A percentile compares a stretch with the other conserved stretches of the same genome.
Evolutionary conservation across 2,113 vertebrate species (phyloP).

Genomic region (Galbula dea): DNA sequence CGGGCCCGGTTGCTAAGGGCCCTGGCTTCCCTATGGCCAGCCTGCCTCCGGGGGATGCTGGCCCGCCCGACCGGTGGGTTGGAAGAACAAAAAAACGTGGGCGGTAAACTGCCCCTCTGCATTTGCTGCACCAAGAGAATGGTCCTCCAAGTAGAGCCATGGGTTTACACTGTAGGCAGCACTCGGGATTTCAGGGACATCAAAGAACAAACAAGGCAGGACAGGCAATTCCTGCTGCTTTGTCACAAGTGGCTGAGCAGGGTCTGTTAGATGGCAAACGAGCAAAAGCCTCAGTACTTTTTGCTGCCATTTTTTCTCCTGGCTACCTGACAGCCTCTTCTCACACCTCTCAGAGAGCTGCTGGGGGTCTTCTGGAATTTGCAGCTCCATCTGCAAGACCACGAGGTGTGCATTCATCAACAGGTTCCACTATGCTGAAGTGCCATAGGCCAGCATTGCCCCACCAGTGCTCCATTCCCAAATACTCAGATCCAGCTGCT

Average conservation of each 20-base stretch:
- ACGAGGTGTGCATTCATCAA: background rate
- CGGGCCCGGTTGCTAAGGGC: no score
- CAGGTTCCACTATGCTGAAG: background rate
- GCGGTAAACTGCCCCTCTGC: accelerated
- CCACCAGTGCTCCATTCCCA: background rate
- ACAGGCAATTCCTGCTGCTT: background rate
- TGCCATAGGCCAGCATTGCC: background rate
- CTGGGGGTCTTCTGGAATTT: background rate
- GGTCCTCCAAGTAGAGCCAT: background rate
- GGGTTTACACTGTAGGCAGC: accelerated
- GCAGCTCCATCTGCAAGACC: background rate
- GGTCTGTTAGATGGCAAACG: background rate
- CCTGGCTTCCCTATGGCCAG: no score
- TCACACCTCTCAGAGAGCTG: background rate
- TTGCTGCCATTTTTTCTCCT: background rate
- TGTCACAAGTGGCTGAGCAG: background rate
- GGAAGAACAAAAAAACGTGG: background rate
- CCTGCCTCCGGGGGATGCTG: background rate
- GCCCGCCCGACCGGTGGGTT: background rate
- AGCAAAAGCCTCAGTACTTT: background rate
- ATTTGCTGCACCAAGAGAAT: background rate
- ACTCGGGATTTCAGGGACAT: background rate
- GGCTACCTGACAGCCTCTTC: background rate
- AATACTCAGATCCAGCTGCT: background rate
- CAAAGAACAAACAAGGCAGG: background rate